Evolutionary conservation across 1,140 invertebrate species (phyloP), one percentile per base, ranked within the genome.

Genomic region (Diuraphis noxia): DNA sequence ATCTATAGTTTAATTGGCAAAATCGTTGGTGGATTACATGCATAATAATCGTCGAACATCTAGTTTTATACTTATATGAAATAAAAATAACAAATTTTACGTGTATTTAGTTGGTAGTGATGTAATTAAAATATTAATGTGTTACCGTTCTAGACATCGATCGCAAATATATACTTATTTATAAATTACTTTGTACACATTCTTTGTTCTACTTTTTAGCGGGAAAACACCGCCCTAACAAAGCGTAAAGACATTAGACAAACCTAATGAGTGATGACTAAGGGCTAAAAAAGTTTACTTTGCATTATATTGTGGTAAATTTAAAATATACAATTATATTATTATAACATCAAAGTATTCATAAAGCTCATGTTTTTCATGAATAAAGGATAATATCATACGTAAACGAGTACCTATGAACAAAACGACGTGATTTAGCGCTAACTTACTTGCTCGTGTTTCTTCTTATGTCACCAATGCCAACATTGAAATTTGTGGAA

Each of bases 401-500:
- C 41, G n/a, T 30, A 82, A 82, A 82, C 25, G 38, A 23, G 10
- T 40, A 82, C 6, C n/a, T n/a, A n/a, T n/a, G 9, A 40, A 92
- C n/a, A 81, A 46, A 90, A 36, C 30, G 41, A 77, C 25, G 13
- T 91, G 25, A 34, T 84, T 88, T 77, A 8, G 36, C n/a, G 0
- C 17, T 40, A 63, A 82, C 92, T 92, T 92, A 92, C 92, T 92
- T 93, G 92, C 92, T 93, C 7, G 92, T 91, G 43, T 92, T 92
- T 41, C 91, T 84, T 25, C 40, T 92, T 25, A 82, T 88, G 19
- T 92, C 84, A 19, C 72, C 92, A 10, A 93, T 56, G 1, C 92
- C 92, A 34, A 93, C 91, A 56, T 93, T 93, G 72, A 92, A 92
- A 34, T 81, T 86, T 90, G 92, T 93, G 10, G 92, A 93, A 92